Percentiles rank a stretch among this genome's conserved stretches.
phyloP scores from a whole-genome alignment of 1,140 invertebrate species.

The Antheraea mylitta region DNA sequence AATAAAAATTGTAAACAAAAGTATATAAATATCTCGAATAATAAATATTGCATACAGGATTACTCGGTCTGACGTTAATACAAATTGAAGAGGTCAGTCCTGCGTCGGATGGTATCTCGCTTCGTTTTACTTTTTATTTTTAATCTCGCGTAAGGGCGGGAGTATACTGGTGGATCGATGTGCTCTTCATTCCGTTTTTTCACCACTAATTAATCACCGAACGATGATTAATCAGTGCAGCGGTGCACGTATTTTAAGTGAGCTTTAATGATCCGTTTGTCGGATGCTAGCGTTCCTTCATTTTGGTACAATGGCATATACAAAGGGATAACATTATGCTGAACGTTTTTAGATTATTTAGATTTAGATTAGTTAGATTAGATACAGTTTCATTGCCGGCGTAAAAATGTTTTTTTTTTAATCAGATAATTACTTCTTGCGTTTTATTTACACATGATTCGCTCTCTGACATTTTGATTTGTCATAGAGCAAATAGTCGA shows the following conservation, averaged over 20 bases:
- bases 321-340: slow-evolving; percentile 49
- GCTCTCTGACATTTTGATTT: no score
- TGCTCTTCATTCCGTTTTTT: slow-evolving; percentile 46
- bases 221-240: slow-evolving; percentile 65
- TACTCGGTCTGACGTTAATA: slow-evolving; percentile 16
- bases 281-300: slow-evolving; percentile 51
- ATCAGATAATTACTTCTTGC: no score
- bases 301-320: slow-evolving; percentile 33
- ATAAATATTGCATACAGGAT: slow-evolving; percentile 13
- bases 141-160: slow-evolving; percentile 46
- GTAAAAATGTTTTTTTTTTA: no score
- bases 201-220: slow-evolving; percentile 55
- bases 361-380: slow-evolving; percentile 27
- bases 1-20: slow-evolving; percentile 3
- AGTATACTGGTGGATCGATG: slow-evolving; percentile 37
- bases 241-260: slow-evolving; percentile 54
- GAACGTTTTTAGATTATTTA: slow-evolving; percentile 42
- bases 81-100: slow-evolving; percentile 24
- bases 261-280: slow-evolving; percentile 66
- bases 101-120: slow-evolving; percentile 24
- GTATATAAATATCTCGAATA: slow-evolving; percentile 1
- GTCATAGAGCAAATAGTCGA: no score
- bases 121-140: slow-evolving; percentile 32
- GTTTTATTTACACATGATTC: no score
- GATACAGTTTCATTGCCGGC: no score